Percentiles rank a stretch among this genome's conserved stretches.
These are phyloP conservation scores for Littorina saxatilis DNA, from an alignment of 1,140 invertebrate genomes.

Conservation along the genomic window DNA sequence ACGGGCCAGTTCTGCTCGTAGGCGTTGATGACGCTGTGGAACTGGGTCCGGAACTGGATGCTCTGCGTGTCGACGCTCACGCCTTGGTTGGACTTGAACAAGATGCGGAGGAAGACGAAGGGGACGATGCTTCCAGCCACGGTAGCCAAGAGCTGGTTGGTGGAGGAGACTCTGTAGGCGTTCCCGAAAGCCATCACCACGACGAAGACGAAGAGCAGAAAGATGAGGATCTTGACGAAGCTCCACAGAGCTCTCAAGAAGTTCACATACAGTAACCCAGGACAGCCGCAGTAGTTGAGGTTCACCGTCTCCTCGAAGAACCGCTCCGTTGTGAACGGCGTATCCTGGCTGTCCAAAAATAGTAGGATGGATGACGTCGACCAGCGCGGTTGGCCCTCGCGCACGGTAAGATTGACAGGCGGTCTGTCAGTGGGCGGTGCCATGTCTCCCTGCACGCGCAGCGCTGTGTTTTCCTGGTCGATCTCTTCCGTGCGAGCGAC, in stretches of 20 bases:
- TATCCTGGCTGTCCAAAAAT: conserved; percentile 58
- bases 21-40: conserved; percentile 52
- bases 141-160: conserved; percentile 63
- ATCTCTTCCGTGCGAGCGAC: conserved; percentile 40
- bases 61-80: conserved; percentile 49
- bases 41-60: conserved; percentile 56
- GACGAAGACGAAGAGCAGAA: conserved; percentile 60
- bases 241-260: conserved; percentile 45
- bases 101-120: conserved; percentile 48
- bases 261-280: conserved; percentile 51
- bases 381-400: conserved; percentile 48
- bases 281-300: conserved; percentile 53
- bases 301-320: conserved; percentile 55
- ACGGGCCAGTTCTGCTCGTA: conserved; percentile 59
- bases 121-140: conserved; percentile 63
- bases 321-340: conserved; percentile 50
- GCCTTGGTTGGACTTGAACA: not conserved
- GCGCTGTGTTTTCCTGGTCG: conserved; percentile 53
- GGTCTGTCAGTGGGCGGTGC: not conserved
- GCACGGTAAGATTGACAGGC: not conserved
- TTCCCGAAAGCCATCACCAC: conserved; percentile 63
- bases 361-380: conserved; percentile 46
- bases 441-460: conserved; percentile 44
- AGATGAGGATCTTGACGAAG: conserved; percentile 53
- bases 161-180: conserved; percentile 55